A percentile compares a stretch with the other conserved stretches of the same genome.
Conservation (phyloP, 2,888 invertebrate genomes). For the Mechanitis mazaeus region DNA sequence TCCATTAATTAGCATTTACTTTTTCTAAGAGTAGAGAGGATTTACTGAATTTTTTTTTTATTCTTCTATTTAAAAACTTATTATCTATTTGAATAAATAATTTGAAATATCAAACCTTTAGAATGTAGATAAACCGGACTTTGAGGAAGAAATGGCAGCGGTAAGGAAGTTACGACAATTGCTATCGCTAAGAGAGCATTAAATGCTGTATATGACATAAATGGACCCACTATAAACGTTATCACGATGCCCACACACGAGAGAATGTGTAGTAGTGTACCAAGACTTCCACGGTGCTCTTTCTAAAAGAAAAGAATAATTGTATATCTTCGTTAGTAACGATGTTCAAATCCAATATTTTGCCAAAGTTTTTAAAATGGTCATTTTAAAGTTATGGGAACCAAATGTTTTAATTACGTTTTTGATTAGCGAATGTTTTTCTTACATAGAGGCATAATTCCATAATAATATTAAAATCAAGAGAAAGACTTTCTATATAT, state of each 20-base stretch:
- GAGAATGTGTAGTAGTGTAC: constrained; percentile 49
- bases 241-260: constrained; percentile 47
- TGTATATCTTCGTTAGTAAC: too few relatives aligned
- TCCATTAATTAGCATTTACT: too few relatives aligned
- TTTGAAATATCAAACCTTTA: constrained; percentile 39
- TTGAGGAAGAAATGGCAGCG: constrained; percentile 47
- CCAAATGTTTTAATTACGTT: constrained; percentile 40
- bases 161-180: constrained; percentile 35
- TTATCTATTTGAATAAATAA: too few relatives aligned
- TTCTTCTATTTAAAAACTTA: constrained; percentile 26
- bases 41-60: too few relatives aligned
- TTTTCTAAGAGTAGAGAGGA: too few relatives aligned
- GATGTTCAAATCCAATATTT: too few relatives aligned
- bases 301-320: constrained; percentile 39
- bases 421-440: too few relatives aligned
- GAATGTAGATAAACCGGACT: constrained; percentile 50
- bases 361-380: too few relatives aligned
- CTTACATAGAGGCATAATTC: too few relatives aligned
- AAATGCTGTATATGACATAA: constrained; percentile 17
- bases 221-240: constrained; percentile 50
- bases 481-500: too few relatives aligned
- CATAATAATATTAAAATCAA: constrained; percentile 26
- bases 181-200: constrained; percentile 38
- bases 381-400: too few relatives aligned
- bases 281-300: constrained; percentile 50